Percentiles rank a stretch among this genome's conserved stretches.
These are phyloP conservation scores for Semnornis frantzii DNA, from an alignment of 2,113 vertebrate genomes.

Conservation along the genomic window DNA sequence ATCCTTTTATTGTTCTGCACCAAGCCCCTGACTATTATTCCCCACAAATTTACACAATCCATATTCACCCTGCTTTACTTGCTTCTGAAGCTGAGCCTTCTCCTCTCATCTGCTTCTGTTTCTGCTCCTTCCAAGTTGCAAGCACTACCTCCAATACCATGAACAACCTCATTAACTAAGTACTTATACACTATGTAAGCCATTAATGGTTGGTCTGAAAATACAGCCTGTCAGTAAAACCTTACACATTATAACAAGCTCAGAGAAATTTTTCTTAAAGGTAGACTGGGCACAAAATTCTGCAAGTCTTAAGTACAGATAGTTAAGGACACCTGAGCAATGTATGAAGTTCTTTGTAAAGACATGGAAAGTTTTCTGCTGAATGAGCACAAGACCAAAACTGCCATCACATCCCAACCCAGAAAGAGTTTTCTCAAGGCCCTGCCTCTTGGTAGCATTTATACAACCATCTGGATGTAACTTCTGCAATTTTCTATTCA, in stretches of 20 bases:
- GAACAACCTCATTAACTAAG: neutral
- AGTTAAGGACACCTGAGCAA: neutral
- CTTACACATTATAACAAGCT: neutral
- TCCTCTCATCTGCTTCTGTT: neutral
- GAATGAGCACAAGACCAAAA: neutral
- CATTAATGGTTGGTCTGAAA: neutral
- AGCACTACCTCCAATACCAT: neutral
- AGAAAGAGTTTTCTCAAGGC: neutral
- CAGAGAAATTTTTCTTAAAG: neutral
- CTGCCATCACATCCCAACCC: neutral
- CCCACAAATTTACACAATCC: neutral
- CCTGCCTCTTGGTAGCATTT: neutral
- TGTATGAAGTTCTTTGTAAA: neutral
- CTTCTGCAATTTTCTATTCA: neutral
- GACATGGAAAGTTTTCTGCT: neutral
- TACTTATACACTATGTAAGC: neutral
- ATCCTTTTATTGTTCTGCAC: neutral
- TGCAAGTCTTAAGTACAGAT: neutral
- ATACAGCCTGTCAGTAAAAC: neutral
- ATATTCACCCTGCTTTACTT: neutral
- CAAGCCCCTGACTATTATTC: neutral
- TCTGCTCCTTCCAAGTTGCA: neutral
- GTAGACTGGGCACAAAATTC: neutral
- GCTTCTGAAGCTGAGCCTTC: neutral
- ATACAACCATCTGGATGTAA: neutral